Conservation (phyloP, 1,140 invertebrate species). For the Pararge aegeria region DNA sequence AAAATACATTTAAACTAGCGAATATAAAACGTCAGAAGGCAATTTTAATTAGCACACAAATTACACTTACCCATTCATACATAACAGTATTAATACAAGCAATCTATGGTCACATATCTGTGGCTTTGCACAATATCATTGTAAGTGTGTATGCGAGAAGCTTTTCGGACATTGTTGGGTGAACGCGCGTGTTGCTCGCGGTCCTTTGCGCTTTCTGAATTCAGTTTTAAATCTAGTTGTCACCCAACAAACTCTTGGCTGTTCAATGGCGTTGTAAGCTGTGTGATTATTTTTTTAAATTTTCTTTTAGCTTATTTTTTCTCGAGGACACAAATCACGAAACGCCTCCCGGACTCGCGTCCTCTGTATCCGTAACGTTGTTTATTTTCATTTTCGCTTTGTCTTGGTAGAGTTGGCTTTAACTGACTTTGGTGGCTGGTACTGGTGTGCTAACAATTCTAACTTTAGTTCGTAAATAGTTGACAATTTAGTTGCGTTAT, state of each 20-base stretch:
- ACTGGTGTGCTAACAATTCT: slow-evolving; percentile 75
- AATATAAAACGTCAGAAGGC: no score
- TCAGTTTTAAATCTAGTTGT: slow-evolving; percentile 40
- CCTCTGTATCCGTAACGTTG: slow-evolving; percentile 77
- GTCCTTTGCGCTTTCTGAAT: slow-evolving; percentile 40
- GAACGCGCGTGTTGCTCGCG: slow-evolving; percentile 55
- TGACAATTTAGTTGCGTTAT: slow-evolving; percentile 57
- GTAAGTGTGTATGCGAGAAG: slow-evolving; percentile 62
- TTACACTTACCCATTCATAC: no score
- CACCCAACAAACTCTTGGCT: slow-evolving; percentile 73
- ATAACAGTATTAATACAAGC: no score
- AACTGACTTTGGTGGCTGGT: slow-evolving; percentile 69
- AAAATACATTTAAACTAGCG: no score
- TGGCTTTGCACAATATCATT: not conserved
- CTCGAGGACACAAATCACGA: slow-evolving; percentile 43
- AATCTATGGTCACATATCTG: no score
- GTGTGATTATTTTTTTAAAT: slow-evolving; percentile 67
- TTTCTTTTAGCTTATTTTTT: slow-evolving; percentile 64
- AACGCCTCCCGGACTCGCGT: slow-evolving; percentile 74
- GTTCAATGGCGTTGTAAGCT: slow-evolving; percentile 71
- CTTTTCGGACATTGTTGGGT: slow-evolving; percentile 62
- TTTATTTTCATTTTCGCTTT: slow-evolving; percentile 74
- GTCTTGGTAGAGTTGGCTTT: slow-evolving; percentile 78
- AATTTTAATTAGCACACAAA: no score
- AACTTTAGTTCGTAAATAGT: slow-evolving; percentile 57